A percentile compares a stretch with the other conserved stretches of the same genome.
These are phyloP conservation scores for Lampropteryx suffumata DNA, from an alignment of 2,888 invertebrate genomes.

Conservation along the genomic window DNA sequence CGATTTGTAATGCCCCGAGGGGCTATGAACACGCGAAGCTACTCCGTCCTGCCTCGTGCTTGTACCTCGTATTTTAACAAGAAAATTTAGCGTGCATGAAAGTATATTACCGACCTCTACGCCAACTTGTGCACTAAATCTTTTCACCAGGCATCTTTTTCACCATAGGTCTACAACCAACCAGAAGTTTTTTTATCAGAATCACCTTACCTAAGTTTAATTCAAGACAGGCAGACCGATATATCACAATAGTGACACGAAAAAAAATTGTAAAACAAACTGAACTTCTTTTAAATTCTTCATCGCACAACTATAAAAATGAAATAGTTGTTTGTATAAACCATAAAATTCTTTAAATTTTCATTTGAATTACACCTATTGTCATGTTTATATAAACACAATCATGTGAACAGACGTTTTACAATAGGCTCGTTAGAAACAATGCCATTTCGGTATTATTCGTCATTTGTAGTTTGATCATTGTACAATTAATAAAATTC, in stretches of 20 bases:
- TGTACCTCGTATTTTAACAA: slow-evolving; percentile 31
- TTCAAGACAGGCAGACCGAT: too few relatives aligned
- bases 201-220: too few relatives aligned
- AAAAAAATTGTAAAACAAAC: too few relatives aligned
- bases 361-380: slow-evolving; percentile 16
- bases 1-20: slow-evolving; percentile 42
- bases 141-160: too few relatives aligned
- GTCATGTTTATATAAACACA: slow-evolving; percentile 7
- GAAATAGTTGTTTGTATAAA: slow-evolving; percentile 2
- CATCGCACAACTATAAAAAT: not conserved
- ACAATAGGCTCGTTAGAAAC: slow-evolving; percentile 23
- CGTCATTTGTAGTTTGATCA: slow-evolving; percentile 4
- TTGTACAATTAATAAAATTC: not conserved
- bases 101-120: not conserved
- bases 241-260: too few relatives aligned
- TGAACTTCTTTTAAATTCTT: too few relatives aligned
- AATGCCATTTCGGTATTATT: slow-evolving; percentile 8
- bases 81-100: slow-evolving; percentile 26
- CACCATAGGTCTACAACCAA: too few relatives aligned
- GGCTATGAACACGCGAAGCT: slow-evolving; percentile 41
- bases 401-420: slow-evolving; percentile 4
- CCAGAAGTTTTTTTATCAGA: too few relatives aligned
- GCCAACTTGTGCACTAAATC: too few relatives aligned
- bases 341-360: slow-evolving; percentile 3
- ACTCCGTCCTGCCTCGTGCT: slow-evolving; percentile 1